Percentiles rank a stretch among this genome's conserved stretches.
phyloP scores from a whole-genome alignment of 2,797 vertebrate species.

The Chelidonichthys spinosus region DNA sequence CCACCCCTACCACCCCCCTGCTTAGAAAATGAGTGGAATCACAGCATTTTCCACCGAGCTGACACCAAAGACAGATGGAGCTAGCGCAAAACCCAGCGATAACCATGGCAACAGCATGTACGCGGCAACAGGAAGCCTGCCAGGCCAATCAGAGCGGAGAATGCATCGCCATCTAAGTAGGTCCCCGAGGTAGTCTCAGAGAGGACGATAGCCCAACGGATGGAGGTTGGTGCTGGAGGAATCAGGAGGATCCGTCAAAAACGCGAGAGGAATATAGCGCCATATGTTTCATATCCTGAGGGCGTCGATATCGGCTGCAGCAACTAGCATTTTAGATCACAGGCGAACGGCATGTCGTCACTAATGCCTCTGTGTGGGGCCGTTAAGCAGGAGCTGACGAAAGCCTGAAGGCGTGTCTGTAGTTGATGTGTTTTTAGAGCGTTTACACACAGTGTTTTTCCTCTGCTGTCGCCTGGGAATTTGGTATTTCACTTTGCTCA shows the following conservation, averaged over 20 bases:
- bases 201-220: slow-evolving; percentile 53
- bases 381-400: slow-evolving; percentile 52
- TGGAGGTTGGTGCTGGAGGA: slow-evolving; percentile 50
- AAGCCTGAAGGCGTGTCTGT: slow-evolving; percentile 45
- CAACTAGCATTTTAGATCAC: slow-evolving; percentile 55
- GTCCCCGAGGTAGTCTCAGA: slow-evolving; percentile 54
- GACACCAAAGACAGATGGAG: slow-evolving; percentile 80
- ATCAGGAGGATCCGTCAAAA: slow-evolving; percentile 46
- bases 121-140: slow-evolving; percentile 67
- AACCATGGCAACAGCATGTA: slow-evolving; percentile 78
- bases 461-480: slow-evolving; percentile 22
- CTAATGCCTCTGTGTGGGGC: slow-evolving; percentile 27
- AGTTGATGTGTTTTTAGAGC: slow-evolving; percentile 37
- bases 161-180: slow-evolving; percentile 51
- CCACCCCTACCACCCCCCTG: slow-evolving; percentile 48
- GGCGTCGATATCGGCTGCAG: slow-evolving; percentile 44
- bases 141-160: slow-evolving; percentile 68
- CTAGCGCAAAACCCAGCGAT: slow-evolving; percentile 54
- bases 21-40: slow-evolving; percentile 77
- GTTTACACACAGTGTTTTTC: slow-evolving; percentile 31
- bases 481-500: slow-evolving; percentile 27
- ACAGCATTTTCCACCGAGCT: slow-evolving; percentile 71
- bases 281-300: slow-evolving; percentile 49
- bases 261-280: slow-evolving; percentile 21
- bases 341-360: slow-evolving; percentile 49